phyloP scores from a whole-genome alignment of 1,140 invertebrate species.

The Lepidurus apus region DNA sequence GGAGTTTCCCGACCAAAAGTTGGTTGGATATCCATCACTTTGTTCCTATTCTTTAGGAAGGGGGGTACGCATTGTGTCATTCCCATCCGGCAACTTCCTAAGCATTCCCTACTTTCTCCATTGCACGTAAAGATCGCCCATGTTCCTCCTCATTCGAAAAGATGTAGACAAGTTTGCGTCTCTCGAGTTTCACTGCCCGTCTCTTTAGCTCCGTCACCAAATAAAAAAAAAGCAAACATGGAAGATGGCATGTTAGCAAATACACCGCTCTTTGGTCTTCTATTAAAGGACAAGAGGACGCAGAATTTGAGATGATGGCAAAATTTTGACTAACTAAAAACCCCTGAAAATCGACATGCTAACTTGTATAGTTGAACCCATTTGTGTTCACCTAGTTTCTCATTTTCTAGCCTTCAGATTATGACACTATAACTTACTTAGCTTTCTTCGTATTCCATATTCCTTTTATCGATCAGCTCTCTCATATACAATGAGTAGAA shows the following conservation, averaged over 20 bases:
- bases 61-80: background rate
- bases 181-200: background rate
- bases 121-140: constrained; percentile 2
- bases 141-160: background rate
- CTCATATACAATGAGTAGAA: too few species aligned
- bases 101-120: constrained; percentile 10
- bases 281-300: background rate
- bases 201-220: background rate
- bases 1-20: background rate
- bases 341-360: too few species aligned
- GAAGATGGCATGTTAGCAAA: background rate
- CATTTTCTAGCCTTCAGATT: background rate
- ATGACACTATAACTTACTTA: background rate
- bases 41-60: background rate
- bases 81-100: background rate
- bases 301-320: too few species aligned
- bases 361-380: too few species aligned
- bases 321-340: too few species aligned
- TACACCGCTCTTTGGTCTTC: background rate
- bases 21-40: background rate
- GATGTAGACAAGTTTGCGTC: background rate
- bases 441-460: too few species aligned
- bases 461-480: too few species aligned
- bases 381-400: too few species aligned
- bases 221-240: too few species aligned